Evolutionary conservation across 2,888 invertebrate species (phyloP), one percentile per base, ranked within the genome.

Genomic region (Lasioglossum oenotherae): DNA sequence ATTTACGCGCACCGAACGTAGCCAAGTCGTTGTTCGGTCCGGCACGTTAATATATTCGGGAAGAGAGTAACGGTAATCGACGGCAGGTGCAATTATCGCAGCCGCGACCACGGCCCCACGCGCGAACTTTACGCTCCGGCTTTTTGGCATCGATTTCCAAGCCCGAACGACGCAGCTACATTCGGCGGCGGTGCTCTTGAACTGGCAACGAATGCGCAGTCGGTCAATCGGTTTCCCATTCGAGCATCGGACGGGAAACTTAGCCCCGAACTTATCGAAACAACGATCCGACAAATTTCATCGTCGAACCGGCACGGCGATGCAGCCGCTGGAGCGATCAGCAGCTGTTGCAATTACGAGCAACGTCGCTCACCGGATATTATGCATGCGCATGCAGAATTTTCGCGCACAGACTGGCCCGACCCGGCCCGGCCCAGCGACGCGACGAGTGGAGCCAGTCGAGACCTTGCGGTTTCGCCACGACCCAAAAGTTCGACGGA

Each of bases 51-150:
- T 64, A 64, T 6, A 87, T 88, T 92, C 90, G 81, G 57, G 74
- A 87, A 84, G 81, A 81, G 82, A 88, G 86, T 82, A 78, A 75
- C 73, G 83, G 87, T 87, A 85, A 85, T 85, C 80, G 83, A 87
- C 90, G 81, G 87, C 88, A 77, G 86, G 82, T 46, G 87, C 84
- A 87, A 90, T 90, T 90, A 90, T 84, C 84, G 49, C 73, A 76
- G 38, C 72, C 85, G 49, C n/a, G 2, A 57, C 78, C 67, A n/a
- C 79, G 57, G 23, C n/a, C 53, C n/a, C 53, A 46, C 38, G 38
- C 35, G n/a, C 73, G 31, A 76, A 44, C 19, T 64, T 73, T 46
- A n/a, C 73, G 72, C n/a, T 73, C 60, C 60, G 16, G 53, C 41
- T 41, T 57, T 78, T 72, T 53, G 57, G 31, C 14, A 72, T 60